Evolutionary conservation across 2,113 vertebrate species (phyloP), one percentile per base, ranked within the genome.

Genomic region (mouse (Mus musculus)): DNA sequence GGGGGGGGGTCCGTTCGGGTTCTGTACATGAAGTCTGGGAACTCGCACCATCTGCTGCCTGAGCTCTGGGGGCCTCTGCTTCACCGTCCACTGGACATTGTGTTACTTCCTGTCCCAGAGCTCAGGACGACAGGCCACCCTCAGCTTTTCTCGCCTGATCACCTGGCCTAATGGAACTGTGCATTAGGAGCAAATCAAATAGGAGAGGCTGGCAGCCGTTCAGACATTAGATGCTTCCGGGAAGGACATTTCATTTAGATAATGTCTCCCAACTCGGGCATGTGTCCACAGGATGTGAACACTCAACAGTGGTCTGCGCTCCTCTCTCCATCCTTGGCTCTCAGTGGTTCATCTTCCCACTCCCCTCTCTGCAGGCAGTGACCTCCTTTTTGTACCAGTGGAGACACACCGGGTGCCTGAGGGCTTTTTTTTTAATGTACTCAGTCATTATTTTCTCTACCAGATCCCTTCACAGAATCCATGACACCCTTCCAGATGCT

Each of bases 211-310:
- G 92, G 36, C 69, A n/a, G 69, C 78, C 76, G 88, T 42, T 76
- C 49, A 92, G 92, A 65, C 7, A 26, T 56, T 81, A 49, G 63
- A 72, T 63, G 76, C 33, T 19, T 81, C 88, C 33, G 17, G 52
- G 63, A 33, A 56, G n/a, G 56, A 88, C 42, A 14, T 78, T 91
- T 88, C 92, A 97, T 95, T 88, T 78, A 80, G 78, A 61, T 80
- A 71, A 90, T 75, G 69, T 17, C 84, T 80, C 77, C 12, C 17
- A 39, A 59, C 19, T n/a, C 65, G 33, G 24, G 17, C 42, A 13
- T 19, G 81, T 90, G 77, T 76, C 84, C 33, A 6, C 2, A 30
- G n/a, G 17, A 59, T 61, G 22, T 33, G 61, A 89, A 72, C 17
- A 86, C 30, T 33, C 26, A 24, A 90, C 78, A 42, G 4, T 24